Evolutionary conservation across 1,140 invertebrate genomes (phyloP).

Genomic region (Panonychus citri): DNA sequence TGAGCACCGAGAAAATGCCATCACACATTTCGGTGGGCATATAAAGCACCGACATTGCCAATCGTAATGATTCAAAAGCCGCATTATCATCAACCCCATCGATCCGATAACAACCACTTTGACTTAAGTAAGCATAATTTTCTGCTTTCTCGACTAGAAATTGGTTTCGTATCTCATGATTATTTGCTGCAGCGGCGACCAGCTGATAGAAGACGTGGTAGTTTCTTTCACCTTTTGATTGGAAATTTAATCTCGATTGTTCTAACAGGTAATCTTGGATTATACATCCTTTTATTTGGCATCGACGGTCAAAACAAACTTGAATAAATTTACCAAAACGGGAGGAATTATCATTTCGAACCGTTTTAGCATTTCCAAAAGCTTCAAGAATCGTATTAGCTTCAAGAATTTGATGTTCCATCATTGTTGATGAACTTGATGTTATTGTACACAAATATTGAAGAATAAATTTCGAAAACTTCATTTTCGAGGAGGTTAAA

Average conservation of each 20-base stretch:
- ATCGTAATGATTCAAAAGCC: slow-evolving; percentile 56
- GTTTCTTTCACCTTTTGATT: slow-evolving; percentile 69
- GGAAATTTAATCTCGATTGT: slow-evolving; percentile 82
- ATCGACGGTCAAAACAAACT: slow-evolving; percentile 71
- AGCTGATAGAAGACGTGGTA: slow-evolving; percentile 96
- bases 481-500: too few relatives aligned
- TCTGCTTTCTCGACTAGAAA: slow-evolving; percentile 44
- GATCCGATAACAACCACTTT: slow-evolving; percentile 44
- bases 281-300: slow-evolving; percentile 76
- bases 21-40: slow-evolving; percentile 56
- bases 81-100: slow-evolving; percentile 46
- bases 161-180: slow-evolving; percentile 46
- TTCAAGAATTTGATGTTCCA: slow-evolving; percentile 78
- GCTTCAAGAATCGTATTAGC: slow-evolving; percentile 79
- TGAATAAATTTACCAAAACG: slow-evolving; percentile 95
- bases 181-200: slow-evolving; percentile 52
- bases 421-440: slow-evolving; percentile 60
- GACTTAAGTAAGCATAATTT: slow-evolving; percentile 56
- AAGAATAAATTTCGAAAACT: slow-evolving; percentile 81
- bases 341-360: slow-evolving; percentile 88
- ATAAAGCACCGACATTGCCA: slow-evolving; percentile 58
- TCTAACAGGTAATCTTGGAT: slow-evolving; percentile 88
- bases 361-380: slow-evolving; percentile 92
- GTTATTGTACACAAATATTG: slow-evolving; percentile 83
- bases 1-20: slow-evolving; percentile 68